Percentiles rank a stretch among this genome's conserved stretches.
phyloP scores from a whole-genome alignment of 2,888 invertebrate species.

The Pseudolycoriella hygida region DNA sequence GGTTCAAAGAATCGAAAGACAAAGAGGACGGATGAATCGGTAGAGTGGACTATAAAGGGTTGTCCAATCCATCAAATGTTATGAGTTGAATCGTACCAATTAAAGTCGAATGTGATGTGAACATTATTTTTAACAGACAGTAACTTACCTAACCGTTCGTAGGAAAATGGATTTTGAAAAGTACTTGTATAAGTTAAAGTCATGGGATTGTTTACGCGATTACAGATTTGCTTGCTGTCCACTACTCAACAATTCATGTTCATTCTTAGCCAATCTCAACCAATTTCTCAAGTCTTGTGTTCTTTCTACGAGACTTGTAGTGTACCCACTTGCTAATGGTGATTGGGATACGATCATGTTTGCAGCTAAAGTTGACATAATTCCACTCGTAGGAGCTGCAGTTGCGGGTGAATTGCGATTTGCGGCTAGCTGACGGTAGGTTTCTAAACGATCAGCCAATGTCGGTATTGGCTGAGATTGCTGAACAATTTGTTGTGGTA shows the following conservation, averaged over 20 bases:
- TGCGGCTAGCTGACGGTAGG: slow-evolving; percentile 34
- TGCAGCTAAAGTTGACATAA: slow-evolving; percentile 12
- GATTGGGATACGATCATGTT: slow-evolving; percentile 28
- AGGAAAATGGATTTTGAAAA: too few relatives aligned
- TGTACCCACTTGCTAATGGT: slow-evolving; percentile 31
- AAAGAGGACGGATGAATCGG: too few relatives aligned
- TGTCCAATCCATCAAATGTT: too few relatives aligned
- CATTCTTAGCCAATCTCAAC: slow-evolving; percentile 36
- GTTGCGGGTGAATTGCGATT: slow-evolving; percentile 14
- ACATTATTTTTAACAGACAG: too few relatives aligned
- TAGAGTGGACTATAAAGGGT: too few relatives aligned
- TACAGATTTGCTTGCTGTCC: slow-evolving; percentile 6
- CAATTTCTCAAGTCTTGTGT: slow-evolving; percentile 47
- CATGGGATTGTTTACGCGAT: not conserved
- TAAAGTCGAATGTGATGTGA: too few relatives aligned
- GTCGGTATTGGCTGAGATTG: slow-evolving; percentile 27
- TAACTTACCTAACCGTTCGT: too few relatives aligned
- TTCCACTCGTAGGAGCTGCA: slow-evolving; percentile 12
- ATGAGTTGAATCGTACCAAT: too few relatives aligned
- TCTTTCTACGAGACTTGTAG: slow-evolving; percentile 43
- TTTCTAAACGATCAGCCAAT: slow-evolving; percentile 35
- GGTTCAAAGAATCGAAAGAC: too few relatives aligned
- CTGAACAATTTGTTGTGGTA: slow-evolving; percentile 12
- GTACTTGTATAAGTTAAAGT: too few relatives aligned
- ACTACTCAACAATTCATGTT: slow-evolving; percentile 20